Evolutionary conservation across 1,140 invertebrate species (phyloP).

Genomic region (Drosophila chauvacae): DNA sequence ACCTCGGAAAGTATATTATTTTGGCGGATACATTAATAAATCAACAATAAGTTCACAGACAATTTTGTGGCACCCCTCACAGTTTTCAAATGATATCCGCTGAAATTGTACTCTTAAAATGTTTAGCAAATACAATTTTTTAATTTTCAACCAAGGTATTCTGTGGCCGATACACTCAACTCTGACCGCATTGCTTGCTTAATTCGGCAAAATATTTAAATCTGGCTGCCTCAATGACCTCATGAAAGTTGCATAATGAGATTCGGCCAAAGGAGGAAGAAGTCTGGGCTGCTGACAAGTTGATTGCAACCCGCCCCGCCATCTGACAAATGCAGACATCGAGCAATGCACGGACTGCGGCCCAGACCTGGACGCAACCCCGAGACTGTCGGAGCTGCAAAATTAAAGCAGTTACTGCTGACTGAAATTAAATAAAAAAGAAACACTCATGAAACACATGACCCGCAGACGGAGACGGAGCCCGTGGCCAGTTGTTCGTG

Average conservation of each 20-base stretch:
- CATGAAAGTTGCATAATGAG: slow-evolving; percentile 73
- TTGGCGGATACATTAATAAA: not conserved
- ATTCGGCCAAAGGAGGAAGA: slow-evolving; percentile 24
- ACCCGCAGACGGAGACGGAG: not conserved
- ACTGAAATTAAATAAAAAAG: slow-evolving; percentile 30
- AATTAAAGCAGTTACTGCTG: slow-evolving; percentile 26
- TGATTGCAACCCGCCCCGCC: slow-evolving; percentile 57
- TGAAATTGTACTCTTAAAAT: too few species aligned
- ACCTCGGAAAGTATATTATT: not conserved
- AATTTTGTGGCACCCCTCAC: too few species aligned
- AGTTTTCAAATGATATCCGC: too few species aligned
- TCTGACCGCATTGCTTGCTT: slow-evolving; percentile 14
- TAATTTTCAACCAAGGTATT: not conserved
- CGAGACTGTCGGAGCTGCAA: not conserved
- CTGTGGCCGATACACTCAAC: not conserved
- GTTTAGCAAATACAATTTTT: too few species aligned
- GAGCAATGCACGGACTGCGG: slow-evolving; percentile 18
- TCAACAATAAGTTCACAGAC: not conserved
- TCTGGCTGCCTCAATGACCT: slow-evolving; percentile 65
- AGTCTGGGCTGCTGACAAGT: slow-evolving; percentile 60
- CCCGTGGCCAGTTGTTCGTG: slow-evolving; percentile 23
- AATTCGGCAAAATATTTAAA: slow-evolving; percentile 72
- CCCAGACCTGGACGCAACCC: slow-evolving; percentile 13
- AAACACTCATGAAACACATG: slow-evolving; percentile 31
- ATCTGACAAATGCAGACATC: slow-evolving; percentile 56